These are phyloP conservation scores for Calidris pugnax DNA, from an alignment of 2,113 vertebrate genomes.

Conservation along the genomic window DNA sequence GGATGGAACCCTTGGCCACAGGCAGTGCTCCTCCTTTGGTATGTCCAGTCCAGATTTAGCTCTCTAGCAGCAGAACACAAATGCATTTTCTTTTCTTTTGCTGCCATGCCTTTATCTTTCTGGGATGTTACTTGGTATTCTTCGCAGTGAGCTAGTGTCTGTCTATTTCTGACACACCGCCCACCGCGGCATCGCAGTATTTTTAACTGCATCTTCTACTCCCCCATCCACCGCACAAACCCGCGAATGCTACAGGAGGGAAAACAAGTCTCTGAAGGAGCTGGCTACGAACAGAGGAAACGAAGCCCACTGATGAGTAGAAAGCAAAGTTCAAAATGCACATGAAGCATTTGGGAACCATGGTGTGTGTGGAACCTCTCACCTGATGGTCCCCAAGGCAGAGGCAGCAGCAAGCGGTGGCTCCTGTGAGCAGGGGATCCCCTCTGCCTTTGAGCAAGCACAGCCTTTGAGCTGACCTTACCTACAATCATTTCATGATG, in stretches of 20 bases:
- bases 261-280: constrained; percentile 1
- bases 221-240: background rate
- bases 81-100: background rate
- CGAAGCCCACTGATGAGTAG: background rate
- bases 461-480: background rate
- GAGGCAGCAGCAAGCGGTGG: background rate
- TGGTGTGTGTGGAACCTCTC: background rate
- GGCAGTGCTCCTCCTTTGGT: background rate
- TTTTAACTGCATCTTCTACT: constrained; percentile 57
- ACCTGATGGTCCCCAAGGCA: background rate
- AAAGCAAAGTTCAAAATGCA: background rate
- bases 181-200: constrained; percentile 42
- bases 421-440: background rate
- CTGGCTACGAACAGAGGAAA: background rate
- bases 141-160: constrained; percentile 37
- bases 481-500: background rate
- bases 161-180: constrained; percentile 63
- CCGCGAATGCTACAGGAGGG: background rate
- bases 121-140: constrained; percentile 46
- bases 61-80: background rate
- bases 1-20: background rate
- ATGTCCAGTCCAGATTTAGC: background rate
- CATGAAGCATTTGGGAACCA: background rate
- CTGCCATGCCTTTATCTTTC: constrained; percentile 37
- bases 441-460: background rate